phyloP scores from a whole-genome alignment of 2,888 invertebrate species.

The Conistra vaccinii region DNA sequence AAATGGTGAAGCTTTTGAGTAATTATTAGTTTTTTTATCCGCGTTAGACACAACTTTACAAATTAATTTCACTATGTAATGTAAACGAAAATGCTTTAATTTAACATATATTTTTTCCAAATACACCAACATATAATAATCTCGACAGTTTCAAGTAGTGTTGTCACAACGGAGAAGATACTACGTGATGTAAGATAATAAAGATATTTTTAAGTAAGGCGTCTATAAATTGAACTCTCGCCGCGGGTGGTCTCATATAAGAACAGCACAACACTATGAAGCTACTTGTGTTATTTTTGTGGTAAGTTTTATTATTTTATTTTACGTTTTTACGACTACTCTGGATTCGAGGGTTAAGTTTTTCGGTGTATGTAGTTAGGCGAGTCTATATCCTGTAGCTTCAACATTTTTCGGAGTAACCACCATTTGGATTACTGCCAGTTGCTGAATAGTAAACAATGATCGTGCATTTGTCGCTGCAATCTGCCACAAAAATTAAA shows the following conservation, averaged over 20 bases:
- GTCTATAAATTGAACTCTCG: slow-evolving; percentile 17
- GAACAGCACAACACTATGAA: slow-evolving; percentile 28
- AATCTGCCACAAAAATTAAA: background rate
- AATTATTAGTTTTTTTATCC: no score
- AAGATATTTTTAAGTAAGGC: slow-evolving; percentile 9
- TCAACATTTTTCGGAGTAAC: background rate
- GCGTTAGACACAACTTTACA: no score
- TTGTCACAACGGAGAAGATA: background rate
- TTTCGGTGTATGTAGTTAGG: background rate
- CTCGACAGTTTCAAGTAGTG: slow-evolving; percentile 47
- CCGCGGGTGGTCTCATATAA: slow-evolving; percentile 21
- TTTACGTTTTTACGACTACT: background rate
- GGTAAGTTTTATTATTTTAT: slow-evolving; percentile 37
- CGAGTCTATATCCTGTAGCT: background rate
- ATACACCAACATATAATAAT: slow-evolving; percentile 27
- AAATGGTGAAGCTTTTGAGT: no score
- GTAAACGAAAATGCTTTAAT: no score
- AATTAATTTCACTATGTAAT: no score
- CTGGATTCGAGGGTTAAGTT: background rate
- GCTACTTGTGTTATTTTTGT: slow-evolving; percentile 32
- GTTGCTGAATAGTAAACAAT: background rate
- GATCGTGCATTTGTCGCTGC: background rate
- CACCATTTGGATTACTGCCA: background rate
- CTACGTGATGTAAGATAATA: slow-evolving; percentile 7
- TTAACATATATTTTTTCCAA: no score